Evolutionary conservation across 2,797 vertebrate species (phyloP), one percentile per base, ranked within the genome.

Genomic region (Leptoclinus maculatus): DNA sequence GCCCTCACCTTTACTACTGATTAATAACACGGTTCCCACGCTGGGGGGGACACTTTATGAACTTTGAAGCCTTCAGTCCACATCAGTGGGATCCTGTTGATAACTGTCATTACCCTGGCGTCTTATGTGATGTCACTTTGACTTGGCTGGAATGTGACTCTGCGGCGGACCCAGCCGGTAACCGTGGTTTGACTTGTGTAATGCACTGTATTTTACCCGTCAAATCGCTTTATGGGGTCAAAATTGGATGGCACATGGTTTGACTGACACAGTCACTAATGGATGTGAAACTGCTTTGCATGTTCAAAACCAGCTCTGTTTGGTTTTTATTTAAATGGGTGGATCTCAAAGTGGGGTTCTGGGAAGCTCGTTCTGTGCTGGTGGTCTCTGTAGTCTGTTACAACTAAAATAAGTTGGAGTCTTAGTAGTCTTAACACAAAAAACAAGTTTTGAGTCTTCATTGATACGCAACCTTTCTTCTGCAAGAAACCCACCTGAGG

Each of bases 11-110:
- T 89, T 87, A 89, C 84, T 74, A 39, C 69, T 58, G 62, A 92
- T 89, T 88, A 91, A 90, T 91, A 85, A 91, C 85, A 89, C 13
- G 85, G 79, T 92, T 92, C 88, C 89, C 90, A 88, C 78, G 71
- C 72, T 23, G 53, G 36, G 63, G 60, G 66, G 82, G 86, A 10
- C 71, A 56, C 74, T 88, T 86, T 75, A 86, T 90, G 83, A 84
- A 63, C 82, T 90, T 91, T 89, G 86, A 90, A 93, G 87, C 75
- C 67, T 83, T 66, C 38, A 11, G 71, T 87, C 78, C 67, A 90
- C 91, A 88, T 87, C 83, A 89, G 3, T 73, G 32, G 72, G 36
- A 81, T 86, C 76, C 60, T 32, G 69, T 76, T 79, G 86, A 91
- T 91, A 75, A 88, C 91, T 85, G 88, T 93, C 88, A 92, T 94